A percentile compares a stretch with the other conserved stretches of the same genome.
phyloP scores from a whole-genome alignment of 2,797 vertebrate genomes.

The Poecilia gillii region DNA sequence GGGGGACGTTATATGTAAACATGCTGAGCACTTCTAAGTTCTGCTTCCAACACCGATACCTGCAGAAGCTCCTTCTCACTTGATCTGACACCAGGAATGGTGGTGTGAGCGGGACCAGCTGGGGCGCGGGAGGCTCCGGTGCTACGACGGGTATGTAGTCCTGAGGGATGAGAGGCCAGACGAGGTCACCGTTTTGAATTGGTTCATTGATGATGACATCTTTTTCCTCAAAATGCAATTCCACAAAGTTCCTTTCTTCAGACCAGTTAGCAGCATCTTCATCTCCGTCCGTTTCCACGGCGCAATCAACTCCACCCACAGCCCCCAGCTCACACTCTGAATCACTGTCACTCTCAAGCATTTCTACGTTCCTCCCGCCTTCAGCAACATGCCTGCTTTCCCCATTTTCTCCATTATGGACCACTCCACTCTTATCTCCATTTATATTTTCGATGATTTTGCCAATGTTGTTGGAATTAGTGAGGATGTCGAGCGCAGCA shows the following conservation, averaged over 20 bases:
- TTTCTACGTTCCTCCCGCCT: slow-evolving; percentile 76
- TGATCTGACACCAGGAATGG: slow-evolving; percentile 80
- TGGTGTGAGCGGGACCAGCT: slow-evolving; percentile 68
- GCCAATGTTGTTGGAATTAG: slow-evolving; percentile 87
- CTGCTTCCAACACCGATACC: slow-evolving; percentile 85
- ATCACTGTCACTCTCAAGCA: slow-evolving; percentile 80
- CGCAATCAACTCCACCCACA: slow-evolving; percentile 85
- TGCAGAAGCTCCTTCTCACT: slow-evolving; percentile 85
- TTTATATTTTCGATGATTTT: slow-evolving; percentile 84
- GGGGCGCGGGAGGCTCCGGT: slow-evolving; percentile 74
- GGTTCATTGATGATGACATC: slow-evolving; percentile 53
- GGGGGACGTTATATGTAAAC: slow-evolving; percentile 86
- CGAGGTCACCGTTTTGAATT: slow-evolving; percentile 50
- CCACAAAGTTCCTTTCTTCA: slow-evolving; percentile 86
- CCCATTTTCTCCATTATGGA: slow-evolving; percentile 72
- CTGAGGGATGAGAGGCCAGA: slow-evolving; percentile 76
- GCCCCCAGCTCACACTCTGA: slow-evolving; percentile 88
- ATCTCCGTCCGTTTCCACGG: slow-evolving; percentile 58
- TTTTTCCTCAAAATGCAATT: slow-evolving; percentile 81
- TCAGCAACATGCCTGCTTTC: slow-evolving; percentile 62
- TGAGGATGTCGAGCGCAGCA: slow-evolving; percentile 92
- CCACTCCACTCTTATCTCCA: slow-evolving; percentile 78
- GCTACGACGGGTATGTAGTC: slow-evolving; percentile 79
- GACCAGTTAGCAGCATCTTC: slow-evolving; percentile 69
- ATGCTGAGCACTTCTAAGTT: slow-evolving; percentile 87